Conservation (phyloP, 2,113 vertebrate species). For the Petaurus breviceps region DNA sequence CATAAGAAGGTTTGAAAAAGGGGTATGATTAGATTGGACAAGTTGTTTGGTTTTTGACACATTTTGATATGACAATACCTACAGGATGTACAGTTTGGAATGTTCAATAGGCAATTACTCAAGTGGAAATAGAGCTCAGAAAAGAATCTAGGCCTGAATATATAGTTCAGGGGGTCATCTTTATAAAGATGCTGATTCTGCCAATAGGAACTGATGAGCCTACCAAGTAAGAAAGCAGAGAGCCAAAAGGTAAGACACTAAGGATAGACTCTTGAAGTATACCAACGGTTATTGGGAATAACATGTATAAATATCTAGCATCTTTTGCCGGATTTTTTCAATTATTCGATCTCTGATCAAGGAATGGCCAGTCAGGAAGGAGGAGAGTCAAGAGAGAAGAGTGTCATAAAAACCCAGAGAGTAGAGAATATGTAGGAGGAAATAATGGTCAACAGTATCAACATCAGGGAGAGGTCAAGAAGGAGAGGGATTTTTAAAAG, state of each 20-base stretch:
- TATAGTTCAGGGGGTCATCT: background rate
- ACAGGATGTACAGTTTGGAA: background rate
- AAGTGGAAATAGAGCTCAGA: background rate
- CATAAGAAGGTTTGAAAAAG: background rate
- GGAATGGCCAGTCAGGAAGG: background rate
- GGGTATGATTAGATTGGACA: background rate
- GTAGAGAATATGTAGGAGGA: background rate
- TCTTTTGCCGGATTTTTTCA: background rate
- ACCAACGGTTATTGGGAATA: background rate
- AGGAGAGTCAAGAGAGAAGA: background rate
- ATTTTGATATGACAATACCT: background rate
- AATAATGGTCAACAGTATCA: background rate
- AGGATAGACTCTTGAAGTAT: background rate
- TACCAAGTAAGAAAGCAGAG: background rate
- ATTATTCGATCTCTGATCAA: background rate
- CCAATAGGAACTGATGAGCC: background rate
- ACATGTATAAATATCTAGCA: background rate
- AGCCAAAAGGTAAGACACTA: background rate
- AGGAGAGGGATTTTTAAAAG: background rate
- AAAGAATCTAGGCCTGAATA: background rate
- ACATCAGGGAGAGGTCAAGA: background rate
- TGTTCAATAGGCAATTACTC: background rate
- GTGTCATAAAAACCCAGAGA: background rate
- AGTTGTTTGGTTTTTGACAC: background rate
- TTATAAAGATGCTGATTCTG: background rate